Conservation (phyloP, 2,113 vertebrate species). For the Psephotus haematonotus region DNA sequence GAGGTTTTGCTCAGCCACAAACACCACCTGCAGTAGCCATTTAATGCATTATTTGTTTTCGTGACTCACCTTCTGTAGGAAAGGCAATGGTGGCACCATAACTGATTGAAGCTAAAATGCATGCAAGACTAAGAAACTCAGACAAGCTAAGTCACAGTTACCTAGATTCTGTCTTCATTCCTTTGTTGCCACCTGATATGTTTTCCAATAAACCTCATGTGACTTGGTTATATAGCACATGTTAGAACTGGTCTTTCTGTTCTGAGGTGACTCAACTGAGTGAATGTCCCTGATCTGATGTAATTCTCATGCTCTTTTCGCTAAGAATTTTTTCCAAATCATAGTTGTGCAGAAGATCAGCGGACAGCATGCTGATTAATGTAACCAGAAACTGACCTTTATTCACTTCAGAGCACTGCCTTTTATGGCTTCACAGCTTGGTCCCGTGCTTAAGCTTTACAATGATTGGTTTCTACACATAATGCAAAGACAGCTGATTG, state of each 20-base stretch:
- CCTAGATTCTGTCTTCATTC: neutral
- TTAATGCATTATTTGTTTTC: neutral
- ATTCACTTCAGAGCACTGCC: too few species aligned
- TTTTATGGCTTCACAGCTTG: too few species aligned
- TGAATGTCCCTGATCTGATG: neutral
- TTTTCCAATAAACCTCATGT: neutral
- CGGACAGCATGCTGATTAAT: too few species aligned
- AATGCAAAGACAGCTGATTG: too few species aligned
- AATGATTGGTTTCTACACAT: too few species aligned
- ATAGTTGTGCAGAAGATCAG: neutral
- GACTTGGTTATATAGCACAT: neutral
- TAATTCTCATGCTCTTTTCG: neutral
- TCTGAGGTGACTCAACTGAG: neutral
- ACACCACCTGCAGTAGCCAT: neutral
- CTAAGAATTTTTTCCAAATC: neutral
- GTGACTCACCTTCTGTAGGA: neutral
- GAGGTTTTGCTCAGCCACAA: neutral
- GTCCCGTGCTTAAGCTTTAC: too few species aligned
- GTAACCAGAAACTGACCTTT: too few species aligned
- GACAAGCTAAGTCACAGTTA: neutral
- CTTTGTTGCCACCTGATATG: neutral
- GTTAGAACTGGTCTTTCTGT: neutral
- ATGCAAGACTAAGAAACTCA: neutral
- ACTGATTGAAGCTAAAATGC: neutral
- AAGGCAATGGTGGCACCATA: neutral